Conservation (phyloP, 2,797 vertebrate genomes). For the Cryptoblepharus egeriae region DNA sequence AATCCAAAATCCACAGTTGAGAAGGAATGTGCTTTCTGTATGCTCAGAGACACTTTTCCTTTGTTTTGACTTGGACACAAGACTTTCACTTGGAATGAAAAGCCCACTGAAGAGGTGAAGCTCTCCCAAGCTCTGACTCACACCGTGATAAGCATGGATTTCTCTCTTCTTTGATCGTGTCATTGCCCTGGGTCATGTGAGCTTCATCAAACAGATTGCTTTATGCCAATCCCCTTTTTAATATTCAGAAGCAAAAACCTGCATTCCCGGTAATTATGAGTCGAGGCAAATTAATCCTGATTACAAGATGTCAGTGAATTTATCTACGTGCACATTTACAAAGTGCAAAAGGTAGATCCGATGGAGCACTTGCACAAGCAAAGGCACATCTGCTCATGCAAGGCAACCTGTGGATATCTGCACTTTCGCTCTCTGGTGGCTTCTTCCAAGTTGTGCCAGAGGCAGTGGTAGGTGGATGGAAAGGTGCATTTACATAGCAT, state of each 20-base stretch:
- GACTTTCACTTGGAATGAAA: neutral
- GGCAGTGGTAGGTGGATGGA: too few relatives aligned
- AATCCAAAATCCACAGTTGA: neutral
- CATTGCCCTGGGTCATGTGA: neutral
- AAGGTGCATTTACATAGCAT: too few relatives aligned
- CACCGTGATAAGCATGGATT: neutral
- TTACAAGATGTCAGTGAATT: neutral
- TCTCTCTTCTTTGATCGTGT: neutral
- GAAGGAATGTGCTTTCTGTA: neutral
- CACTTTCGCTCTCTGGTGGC: too few relatives aligned
- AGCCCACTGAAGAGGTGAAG: neutral
- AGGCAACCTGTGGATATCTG: too few relatives aligned
- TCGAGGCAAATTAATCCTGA: neutral
- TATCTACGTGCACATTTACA: neutral
- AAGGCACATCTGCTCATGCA: too few relatives aligned
- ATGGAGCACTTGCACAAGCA: too few relatives aligned
- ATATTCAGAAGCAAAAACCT: neutral
- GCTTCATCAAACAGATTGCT: neutral
- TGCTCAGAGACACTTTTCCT: neutral
- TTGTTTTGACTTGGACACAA: neutral
- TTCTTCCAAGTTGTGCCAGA: too few relatives aligned
- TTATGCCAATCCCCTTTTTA: neutral
- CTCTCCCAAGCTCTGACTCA: neutral
- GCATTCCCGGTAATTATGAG: neutral
- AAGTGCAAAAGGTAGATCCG: neutral